phyloP scores from a whole-genome alignment of 2,888 invertebrate species.

The Eumacrocentrus americanus region DNA sequence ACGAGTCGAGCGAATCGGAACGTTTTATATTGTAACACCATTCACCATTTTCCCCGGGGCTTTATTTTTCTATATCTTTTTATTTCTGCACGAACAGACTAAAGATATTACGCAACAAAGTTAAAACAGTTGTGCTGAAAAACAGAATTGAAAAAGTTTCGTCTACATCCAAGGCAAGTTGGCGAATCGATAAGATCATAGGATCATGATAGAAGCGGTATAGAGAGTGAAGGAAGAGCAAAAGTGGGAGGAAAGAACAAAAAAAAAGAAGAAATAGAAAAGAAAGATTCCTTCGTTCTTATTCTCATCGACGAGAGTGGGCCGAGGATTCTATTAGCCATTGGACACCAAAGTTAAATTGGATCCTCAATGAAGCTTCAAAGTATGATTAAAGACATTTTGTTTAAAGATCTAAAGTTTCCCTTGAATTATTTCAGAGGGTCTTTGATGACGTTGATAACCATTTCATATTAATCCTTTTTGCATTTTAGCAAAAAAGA shows the following conservation, averaged over 20 bases:
- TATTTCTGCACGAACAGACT: not conserved
- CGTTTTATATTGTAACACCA: not conserved
- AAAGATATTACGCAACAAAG: conserved; percentile 1
- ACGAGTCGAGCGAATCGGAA: conserved; percentile 19
- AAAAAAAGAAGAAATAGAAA: conserved; percentile 1
- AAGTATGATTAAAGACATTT: conserved; percentile 19
- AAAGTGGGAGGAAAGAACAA: not conserved
- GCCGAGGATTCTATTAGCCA: conserved; percentile 28
- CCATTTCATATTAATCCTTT: no score
- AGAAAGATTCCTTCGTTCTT: not conserved
- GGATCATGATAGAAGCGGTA: not conserved
- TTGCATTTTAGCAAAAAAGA: no score
- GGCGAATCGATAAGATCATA: not conserved
- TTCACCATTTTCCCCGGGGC: not conserved
- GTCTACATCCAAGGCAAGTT: not conserved
- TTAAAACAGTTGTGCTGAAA: not conserved
- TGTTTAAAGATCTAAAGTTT: conserved; percentile 10
- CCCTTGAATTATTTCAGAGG: no score
- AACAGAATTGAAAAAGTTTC: conserved; percentile 6
- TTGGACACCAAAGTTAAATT: conserved; percentile 34
- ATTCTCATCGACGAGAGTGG: not conserved
- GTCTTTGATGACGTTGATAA: not conserved
- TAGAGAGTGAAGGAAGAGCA: not conserved
- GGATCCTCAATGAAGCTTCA: conserved; percentile 14
- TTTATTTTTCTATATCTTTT: no score